These are phyloP conservation scores for Chinchilla lanigera DNA, from an alignment of 2,113 vertebrate genomes.

Conservation along the genomic window DNA sequence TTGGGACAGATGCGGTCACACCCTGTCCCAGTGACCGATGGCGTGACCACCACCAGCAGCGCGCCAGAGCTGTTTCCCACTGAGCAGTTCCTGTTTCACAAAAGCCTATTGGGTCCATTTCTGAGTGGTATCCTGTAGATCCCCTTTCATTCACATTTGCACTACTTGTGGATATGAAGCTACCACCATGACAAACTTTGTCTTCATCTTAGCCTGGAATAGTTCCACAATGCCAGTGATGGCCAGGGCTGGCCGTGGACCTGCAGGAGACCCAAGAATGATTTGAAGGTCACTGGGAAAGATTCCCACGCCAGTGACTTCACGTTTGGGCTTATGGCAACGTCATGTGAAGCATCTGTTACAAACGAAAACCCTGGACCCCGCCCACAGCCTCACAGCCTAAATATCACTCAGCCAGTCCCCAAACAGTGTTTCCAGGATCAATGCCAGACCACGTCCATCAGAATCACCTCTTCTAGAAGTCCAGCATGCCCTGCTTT, in stretches of 20 bases:
- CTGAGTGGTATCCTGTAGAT: background rate
- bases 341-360: background rate
- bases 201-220: background rate
- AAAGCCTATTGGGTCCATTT: background rate
- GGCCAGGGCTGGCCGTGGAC: background rate
- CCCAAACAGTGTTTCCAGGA: background rate
- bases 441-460: background rate
- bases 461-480: constrained; percentile 6
- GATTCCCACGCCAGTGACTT: background rate
- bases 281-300: background rate
- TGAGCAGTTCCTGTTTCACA: background rate
- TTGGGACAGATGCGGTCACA: background rate
- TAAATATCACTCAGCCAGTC: background rate
- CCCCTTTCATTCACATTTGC: background rate
- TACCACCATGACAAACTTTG: background rate
- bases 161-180: background rate
- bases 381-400: background rate
- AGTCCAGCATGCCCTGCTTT: background rate
- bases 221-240: background rate
- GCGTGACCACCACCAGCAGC: background rate
- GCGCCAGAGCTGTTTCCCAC: background rate
- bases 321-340: background rate
- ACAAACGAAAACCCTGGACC: background rate
- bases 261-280: background rate
- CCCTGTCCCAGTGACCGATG: background rate